Evolutionary conservation across 2,888 invertebrate species (phyloP).

Genomic region (Protodeltote pygarga): DNA sequence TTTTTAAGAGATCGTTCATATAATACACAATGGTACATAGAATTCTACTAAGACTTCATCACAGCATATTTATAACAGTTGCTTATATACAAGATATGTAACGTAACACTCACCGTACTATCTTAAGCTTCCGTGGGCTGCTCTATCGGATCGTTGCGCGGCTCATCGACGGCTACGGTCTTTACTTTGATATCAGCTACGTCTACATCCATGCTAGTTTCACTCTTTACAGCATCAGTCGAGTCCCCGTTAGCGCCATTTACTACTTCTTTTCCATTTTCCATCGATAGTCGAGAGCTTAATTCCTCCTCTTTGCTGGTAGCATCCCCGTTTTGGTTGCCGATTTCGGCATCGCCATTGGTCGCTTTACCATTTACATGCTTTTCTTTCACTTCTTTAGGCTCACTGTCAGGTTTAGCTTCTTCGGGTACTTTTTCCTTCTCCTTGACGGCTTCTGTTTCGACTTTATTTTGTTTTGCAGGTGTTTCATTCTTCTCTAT

Average conservation of each 20-base stretch:
- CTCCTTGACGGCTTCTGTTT: constrained; percentile 45
- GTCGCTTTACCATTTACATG: constrained; percentile 75
- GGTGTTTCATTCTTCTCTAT: constrained; percentile 23
- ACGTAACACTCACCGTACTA: constrained; percentile 64
- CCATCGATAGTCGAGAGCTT: constrained; percentile 71
- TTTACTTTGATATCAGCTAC: constrained; percentile 85
- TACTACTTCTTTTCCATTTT: constrained; percentile 67
- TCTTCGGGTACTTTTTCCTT: constrained; percentile 42
- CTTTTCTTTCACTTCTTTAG: constrained; percentile 61
- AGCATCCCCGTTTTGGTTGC: constrained; percentile 70
- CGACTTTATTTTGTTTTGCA: constrained; percentile 24
- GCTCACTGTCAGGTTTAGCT: constrained; percentile 52
- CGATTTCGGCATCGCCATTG: constrained; percentile 64
- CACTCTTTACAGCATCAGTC: constrained; percentile 68
- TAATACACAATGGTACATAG: too few relatives aligned
- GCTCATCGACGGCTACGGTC: constrained; percentile 82
- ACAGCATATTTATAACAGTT: too few relatives aligned
- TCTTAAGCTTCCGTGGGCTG: constrained; percentile 85
- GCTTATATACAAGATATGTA: background rate
- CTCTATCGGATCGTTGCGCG: constrained; percentile 76
- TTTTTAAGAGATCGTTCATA: too few relatives aligned
- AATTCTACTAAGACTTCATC: too few relatives aligned
- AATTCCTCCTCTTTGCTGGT: constrained; percentile 69
- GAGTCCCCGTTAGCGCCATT: constrained; percentile 66
- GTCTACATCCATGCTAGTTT: constrained; percentile 66